A percentile compares a stretch with the other conserved stretches of the same genome.
Evolutionary conservation across 1,140 invertebrate genomes (phyloP).

Genomic region (Neodiprion virginianus): DNA sequence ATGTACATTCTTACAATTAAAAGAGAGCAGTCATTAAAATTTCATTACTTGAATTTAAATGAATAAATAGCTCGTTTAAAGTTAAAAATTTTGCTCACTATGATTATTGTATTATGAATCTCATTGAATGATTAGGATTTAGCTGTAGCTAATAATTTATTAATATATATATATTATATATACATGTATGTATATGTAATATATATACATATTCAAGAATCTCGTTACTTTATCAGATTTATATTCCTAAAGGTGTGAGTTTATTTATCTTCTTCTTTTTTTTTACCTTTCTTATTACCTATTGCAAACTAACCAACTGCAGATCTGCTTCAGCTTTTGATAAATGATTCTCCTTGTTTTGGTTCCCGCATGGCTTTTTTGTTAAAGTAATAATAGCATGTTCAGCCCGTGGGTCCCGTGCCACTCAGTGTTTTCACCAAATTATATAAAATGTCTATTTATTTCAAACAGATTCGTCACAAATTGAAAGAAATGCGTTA

Average conservation of each 20-base stretch:
- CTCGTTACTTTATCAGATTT: neutral
- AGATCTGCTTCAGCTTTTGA: neutral
- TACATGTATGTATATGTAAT: too few relatives aligned
- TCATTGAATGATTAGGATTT: neutral
- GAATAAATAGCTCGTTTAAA: neutral
- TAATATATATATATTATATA: neutral
- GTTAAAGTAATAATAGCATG: neutral
- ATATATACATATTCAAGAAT: neutral
- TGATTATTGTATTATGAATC: neutral
- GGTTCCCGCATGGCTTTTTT: neutral
- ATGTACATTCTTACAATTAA: too few relatives aligned
- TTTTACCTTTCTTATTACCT: neutral
- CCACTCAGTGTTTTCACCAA: neutral
- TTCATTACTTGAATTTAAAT: neutral
- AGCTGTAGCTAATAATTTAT: neutral
- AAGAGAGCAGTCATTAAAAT: neutral
- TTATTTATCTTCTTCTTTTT: neutral
- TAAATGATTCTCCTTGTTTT: neutral
- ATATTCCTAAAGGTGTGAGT: neutral
- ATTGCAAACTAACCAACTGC: neutral
- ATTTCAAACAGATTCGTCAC: neutral
- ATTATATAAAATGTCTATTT: neutral
- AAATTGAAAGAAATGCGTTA: neutral
- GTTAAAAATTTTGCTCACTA: neutral
- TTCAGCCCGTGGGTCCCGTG: conserved; percentile 3